phyloP scores from a whole-genome alignment of 2,113 vertebrate species.

The Tauraco erythrolophus region DNA sequence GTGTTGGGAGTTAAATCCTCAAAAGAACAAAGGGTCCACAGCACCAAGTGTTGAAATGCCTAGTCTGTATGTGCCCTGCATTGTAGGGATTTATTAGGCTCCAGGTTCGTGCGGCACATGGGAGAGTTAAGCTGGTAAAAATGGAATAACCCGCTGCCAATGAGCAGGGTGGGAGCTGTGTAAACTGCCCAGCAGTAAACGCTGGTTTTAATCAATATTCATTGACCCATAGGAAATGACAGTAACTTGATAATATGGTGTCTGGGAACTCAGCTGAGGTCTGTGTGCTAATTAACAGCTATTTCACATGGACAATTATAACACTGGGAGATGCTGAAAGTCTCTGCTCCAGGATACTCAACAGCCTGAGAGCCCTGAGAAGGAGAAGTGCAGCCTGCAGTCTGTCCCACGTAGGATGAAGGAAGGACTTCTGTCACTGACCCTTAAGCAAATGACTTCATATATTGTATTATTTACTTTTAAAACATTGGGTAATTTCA shows the following conservation, averaged over 20 bases:
- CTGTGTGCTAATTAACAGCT: neutral
- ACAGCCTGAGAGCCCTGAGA: neutral
- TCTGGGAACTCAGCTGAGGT: neutral
- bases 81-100: fast-evolving
- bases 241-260: neutral
- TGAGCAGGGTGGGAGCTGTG: neutral
- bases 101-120: neutral
- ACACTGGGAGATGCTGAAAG: neutral
- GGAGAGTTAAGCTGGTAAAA: neutral
- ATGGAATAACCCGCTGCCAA: neutral
- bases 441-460: neutral
- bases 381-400: neutral
- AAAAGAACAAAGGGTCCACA: neutral
- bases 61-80: neutral
- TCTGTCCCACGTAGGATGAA: neutral
- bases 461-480: neutral
- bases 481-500: neutral
- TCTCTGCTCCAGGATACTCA: neutral
- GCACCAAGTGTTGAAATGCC: neutral
- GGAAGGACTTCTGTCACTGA: neutral
- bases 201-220: neutral
- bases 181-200: neutral
- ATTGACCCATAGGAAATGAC: neutral
- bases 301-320: neutral
- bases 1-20: neutral